Evolutionary conservation across 2,797 vertebrate genomes (phyloP).

Genomic region (Diplodus puntazzo): DNA sequence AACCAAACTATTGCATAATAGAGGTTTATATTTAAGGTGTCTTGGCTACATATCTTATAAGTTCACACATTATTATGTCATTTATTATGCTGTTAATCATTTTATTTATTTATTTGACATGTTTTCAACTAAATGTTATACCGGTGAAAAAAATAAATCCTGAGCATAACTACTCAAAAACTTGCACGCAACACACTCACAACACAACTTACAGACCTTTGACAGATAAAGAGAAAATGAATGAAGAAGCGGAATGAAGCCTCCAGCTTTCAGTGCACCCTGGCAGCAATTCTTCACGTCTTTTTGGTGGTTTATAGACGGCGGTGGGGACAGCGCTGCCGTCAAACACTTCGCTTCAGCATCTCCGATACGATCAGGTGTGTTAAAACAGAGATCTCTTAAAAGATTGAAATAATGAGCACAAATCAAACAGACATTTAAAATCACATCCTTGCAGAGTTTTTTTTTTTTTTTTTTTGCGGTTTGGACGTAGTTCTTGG

Average conservation of each 20-base stretch:
- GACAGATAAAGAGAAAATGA: not conserved
- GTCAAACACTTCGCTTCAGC: constrained; percentile 8
- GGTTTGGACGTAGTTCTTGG: not conserved
- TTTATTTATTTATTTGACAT: no score
- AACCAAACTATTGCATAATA: no score
- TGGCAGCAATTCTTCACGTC: constrained; percentile 4
- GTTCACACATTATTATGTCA: no score
- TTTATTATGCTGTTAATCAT: no score
- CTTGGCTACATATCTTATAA: no score
- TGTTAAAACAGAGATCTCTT: constrained; percentile 16
- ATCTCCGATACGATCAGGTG: not conserved
- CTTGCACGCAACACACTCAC: no score
- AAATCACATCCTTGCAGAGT: not conserved
- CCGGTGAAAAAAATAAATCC: no score
- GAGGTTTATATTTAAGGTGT: no score
- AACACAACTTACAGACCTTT: not conserved
- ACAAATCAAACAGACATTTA: not conserved
- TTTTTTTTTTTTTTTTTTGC: no score
- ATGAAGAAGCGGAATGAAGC: not conserved
- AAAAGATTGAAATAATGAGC: not conserved
- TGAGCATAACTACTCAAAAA: no score
- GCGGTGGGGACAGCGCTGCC: not conserved
- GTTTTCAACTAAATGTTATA: no score
- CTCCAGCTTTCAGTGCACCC: not conserved
- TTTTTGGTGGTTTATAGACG: constrained; percentile 23